Evolutionary conservation across 2,888 invertebrate genomes (phyloP), one percentile per base, ranked within the genome.

Genomic region (Apantesis nais): DNA sequence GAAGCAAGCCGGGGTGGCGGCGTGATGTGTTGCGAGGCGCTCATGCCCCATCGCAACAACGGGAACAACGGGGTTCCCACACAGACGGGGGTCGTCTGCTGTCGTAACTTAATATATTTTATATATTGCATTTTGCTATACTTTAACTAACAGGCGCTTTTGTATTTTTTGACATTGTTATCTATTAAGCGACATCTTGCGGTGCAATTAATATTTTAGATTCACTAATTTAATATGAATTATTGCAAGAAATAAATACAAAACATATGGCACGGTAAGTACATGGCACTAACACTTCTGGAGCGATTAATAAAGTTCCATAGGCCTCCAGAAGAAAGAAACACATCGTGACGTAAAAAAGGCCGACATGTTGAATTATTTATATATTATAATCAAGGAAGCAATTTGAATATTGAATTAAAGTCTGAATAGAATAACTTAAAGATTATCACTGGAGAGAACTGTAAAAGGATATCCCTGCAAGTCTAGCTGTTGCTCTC

Each of bases 81-180:
- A n/a, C n/a, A n/a, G n/a, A n/a, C n/a, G n/a, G n/a, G n/a, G n/a
- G n/a, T n/a, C n/a, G n/a, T n/a, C n/a, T n/a, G n/a, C n/a, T n/a
- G n/a, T n/a, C n/a, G n/a, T n/a, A n/a, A n/a, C n/a, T n/a, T n/a
- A n/a, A n/a, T n/a, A n/a, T n/a, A n/a, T 55, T 66, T 2, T 62
- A 66, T 67, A 25, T 11, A 65, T 29, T 48, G 65, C 37, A 66
- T 66, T 67, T 71, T 66, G 73, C 81, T 79, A 79, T 78, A 60
- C 25, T 72, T 60, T 72, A 76, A 75, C 11, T 19, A 66, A 37
- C 64, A 81, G 81, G 81, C 81, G 78, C 70, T 78, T 44, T 37
- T 11, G 25, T 25, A 12, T 12, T 11, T 25, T 2, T 11, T 3
- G 25, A n/a, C 16, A 19, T 19, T 44, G 7, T 0, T 25, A 12